These are phyloP conservation scores for Limosa lapponica DNA, from an alignment of 2,797 vertebrate species.

Conservation along the genomic window DNA sequence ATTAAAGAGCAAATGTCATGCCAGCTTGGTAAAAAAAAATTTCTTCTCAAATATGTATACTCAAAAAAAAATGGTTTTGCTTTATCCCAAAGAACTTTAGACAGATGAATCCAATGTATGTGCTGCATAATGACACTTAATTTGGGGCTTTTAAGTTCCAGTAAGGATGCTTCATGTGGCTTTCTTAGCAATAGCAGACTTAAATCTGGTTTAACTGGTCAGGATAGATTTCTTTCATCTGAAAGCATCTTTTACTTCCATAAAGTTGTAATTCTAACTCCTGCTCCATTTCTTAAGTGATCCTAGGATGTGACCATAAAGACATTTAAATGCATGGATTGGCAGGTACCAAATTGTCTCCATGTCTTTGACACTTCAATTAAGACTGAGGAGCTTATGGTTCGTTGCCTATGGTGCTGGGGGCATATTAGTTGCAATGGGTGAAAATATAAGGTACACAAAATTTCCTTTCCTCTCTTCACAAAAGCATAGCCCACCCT, in stretches of 20 bases:
- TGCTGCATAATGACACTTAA: neutral
- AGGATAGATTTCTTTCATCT: neutral
- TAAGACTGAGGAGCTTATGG: neutral
- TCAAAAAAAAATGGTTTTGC: neutral
- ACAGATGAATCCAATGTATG: constrained; percentile 16
- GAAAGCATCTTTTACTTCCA: neutral
- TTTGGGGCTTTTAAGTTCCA: constrained; percentile 2
- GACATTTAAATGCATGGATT: neutral
- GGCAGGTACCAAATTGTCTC: neutral
- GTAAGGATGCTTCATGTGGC: constrained; percentile 13
- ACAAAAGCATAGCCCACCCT: neutral
- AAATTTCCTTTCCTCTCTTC: neutral
- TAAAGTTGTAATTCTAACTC: neutral
- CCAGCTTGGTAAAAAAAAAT: neutral
- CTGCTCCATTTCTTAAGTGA: neutral
- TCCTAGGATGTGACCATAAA: neutral
- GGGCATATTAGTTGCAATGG: neutral
- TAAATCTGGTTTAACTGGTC: neutral
- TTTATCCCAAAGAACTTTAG: neutral
- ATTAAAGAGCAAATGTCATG: constrained; percentile 22
- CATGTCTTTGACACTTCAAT: neutral
- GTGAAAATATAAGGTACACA: neutral
- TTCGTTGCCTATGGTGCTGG: neutral
- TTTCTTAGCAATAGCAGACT: constrained; percentile 7
- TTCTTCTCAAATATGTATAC: neutral